phyloP scores from a whole-genome alignment of 2,888 invertebrate species.

The Danaus chrysippus region DNA sequence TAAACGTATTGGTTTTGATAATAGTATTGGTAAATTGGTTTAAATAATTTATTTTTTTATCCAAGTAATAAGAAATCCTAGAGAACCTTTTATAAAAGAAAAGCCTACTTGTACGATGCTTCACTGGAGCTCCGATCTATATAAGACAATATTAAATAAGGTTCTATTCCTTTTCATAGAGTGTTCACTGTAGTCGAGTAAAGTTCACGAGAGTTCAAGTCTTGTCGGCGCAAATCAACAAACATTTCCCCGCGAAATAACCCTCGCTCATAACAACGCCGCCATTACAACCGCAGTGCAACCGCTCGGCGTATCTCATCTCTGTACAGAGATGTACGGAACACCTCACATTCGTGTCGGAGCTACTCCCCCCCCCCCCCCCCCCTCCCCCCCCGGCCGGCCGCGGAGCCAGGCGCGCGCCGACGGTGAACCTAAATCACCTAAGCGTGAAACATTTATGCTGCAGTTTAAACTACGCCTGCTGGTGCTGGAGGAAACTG shows the following conservation, averaged over 20 bases:
- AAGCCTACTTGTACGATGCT: too few species aligned
- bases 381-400: too few species aligned
- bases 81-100: too few species aligned
- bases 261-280: constrained; percentile 5
- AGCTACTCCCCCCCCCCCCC: too few species aligned
- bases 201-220: constrained; percentile 14
- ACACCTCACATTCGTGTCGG: too few species aligned
- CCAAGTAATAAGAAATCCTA: too few species aligned
- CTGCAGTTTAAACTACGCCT: constrained; percentile 16
- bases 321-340: constrained; percentile 9
- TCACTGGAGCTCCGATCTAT: too few species aligned
- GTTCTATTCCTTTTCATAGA: neutral
- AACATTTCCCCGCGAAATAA: constrained; percentile 7
- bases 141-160: constrained; percentile 1
- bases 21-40: too few species aligned
- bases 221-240: constrained; percentile 17
- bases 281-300: constrained; percentile 12
- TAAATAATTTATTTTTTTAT: too few species aligned
- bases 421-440: constrained; percentile 34
- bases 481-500: constrained; percentile 3
- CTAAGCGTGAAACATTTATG: constrained; percentile 33
- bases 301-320: constrained; percentile 17
- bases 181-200: neutral
- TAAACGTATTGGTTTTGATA: too few species aligned
- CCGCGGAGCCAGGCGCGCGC: constrained; percentile 21